These are phyloP conservation scores for Xiphorhynchus elegans DNA, from an alignment of 2,113 vertebrate species.

Conservation along the genomic window DNA sequence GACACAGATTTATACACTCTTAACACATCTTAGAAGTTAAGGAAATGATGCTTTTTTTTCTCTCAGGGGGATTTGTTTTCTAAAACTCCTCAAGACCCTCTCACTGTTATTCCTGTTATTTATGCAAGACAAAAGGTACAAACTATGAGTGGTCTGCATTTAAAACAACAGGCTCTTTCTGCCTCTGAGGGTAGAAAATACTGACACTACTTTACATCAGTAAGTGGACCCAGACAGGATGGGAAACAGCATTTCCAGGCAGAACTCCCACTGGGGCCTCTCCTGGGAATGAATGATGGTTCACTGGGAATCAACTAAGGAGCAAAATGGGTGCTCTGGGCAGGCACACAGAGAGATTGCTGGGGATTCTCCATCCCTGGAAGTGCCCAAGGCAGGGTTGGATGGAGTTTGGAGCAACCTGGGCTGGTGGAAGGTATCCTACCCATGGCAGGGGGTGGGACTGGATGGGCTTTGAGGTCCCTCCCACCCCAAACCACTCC, in stretches of 20 bases:
- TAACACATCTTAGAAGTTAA: conserved; percentile 28
- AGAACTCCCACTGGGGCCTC: not conserved
- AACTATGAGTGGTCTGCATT: not conserved
- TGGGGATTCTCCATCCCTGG: not conserved
- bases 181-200: not conserved
- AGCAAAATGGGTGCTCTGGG: not conserved
- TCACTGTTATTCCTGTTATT: not conserved
- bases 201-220: fast-evolving
- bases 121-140: not conserved
- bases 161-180: not conserved
- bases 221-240: not conserved
- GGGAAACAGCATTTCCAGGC: not conserved
- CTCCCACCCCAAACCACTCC: not conserved
- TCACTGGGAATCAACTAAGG: not conserved
- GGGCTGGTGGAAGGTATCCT: not conserved
- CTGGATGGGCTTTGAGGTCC: not conserved
- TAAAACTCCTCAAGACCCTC: not conserved
- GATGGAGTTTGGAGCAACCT: not conserved
- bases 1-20: conserved; percentile 10
- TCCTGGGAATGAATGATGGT: not conserved
- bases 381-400: not conserved
- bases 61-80: not conserved
- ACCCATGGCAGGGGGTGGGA: not conserved
- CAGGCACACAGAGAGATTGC: not conserved
- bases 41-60: not conserved